phyloP scores from a whole-genome alignment of 2,113 vertebrate genomes.

The Struthidea cinerea region DNA sequence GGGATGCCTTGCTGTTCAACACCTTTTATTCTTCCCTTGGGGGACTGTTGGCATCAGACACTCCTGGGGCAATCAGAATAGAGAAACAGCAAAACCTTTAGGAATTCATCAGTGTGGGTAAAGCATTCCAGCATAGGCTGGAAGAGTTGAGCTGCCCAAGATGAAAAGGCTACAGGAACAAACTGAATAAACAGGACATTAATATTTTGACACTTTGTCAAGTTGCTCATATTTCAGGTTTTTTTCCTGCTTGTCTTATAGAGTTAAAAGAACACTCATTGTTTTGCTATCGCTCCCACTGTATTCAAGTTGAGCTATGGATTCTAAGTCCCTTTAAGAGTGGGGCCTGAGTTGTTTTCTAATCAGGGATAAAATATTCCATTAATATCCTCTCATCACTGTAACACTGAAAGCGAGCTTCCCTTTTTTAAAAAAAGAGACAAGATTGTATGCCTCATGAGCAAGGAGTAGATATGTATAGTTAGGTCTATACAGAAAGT shows the following conservation, averaged over 20 bases:
- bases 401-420: background rate
- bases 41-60: background rate
- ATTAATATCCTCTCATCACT: background rate
- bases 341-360: background rate
- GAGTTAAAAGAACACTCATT: background rate
- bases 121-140: rapidly evolving
- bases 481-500: background rate
- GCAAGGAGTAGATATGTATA: background rate
- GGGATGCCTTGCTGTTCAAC: background rate
- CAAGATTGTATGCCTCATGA: background rate
- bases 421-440: background rate
- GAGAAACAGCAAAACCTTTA: background rate
- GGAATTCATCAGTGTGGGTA: background rate
- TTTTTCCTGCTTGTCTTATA: background rate
- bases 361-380: background rate
- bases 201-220: background rate
- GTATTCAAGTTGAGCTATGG: background rate
- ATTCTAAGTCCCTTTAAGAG: background rate
- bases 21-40: background rate
- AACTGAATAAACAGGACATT: background rate
- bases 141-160: background rate
- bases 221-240: background rate
- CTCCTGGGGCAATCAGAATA: background rate
- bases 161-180: background rate
- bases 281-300: background rate